A percentile compares a stretch with the other conserved stretches of the same genome.
phyloP scores from a whole-genome alignment of 2,888 invertebrate genomes.

The Smittia aterrima region DNA sequence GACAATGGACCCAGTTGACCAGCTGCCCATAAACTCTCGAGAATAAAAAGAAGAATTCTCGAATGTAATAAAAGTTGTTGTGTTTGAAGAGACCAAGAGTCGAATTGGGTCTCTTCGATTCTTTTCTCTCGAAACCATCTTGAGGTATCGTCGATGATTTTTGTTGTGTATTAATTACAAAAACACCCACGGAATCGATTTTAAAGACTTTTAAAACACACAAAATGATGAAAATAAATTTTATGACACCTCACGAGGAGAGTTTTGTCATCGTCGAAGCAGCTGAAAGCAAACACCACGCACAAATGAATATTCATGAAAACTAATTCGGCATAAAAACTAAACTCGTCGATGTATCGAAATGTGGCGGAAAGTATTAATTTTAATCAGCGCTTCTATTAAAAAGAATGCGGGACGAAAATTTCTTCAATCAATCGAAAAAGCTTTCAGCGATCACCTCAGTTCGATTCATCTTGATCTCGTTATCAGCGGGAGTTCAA shows the following conservation, averaged over 20 bases:
- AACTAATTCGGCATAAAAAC: neutral
- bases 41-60: neutral
- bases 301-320: neutral
- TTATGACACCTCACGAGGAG: conserved; percentile 13
- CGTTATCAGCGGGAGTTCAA: conserved; percentile 1
- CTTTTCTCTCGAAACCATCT: neutral
- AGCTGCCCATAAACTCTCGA: neutral
- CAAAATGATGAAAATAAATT: conserved; percentile 10
- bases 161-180: conserved; percentile 5
- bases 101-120: too few relatives aligned
- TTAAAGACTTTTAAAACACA: neutral
- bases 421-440: too few relatives aligned
- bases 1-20: conserved; percentile 9
- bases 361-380: conserved; percentile 10
- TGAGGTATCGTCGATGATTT: neutral
- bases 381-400: neutral
- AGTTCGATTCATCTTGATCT: neutral
- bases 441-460: neutral
- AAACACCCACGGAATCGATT: neutral
- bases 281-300: neutral
- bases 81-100: too few relatives aligned
- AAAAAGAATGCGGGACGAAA: too few relatives aligned
- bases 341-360: neutral
- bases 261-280: neutral
- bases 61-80: neutral